A percentile compares a stretch with the other conserved stretches of the same genome.
Evolutionary conservation across 92 coral and sea anemone species (phyloP).

Genomic region (Epizoanthus fatuus): DNA sequence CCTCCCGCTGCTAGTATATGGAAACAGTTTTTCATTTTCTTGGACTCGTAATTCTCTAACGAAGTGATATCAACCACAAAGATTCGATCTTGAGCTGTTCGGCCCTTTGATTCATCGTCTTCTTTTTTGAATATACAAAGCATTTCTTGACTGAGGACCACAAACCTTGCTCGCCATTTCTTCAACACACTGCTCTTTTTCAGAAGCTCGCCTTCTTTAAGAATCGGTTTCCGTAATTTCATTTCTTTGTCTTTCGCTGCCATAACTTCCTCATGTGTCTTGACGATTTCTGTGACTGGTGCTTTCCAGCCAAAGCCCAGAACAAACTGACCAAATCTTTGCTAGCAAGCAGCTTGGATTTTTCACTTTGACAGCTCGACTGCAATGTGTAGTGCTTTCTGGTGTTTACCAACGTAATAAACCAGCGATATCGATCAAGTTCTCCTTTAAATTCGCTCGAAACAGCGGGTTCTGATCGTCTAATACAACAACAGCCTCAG

Average conservation of each 20-base stretch:
- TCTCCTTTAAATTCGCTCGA: too few relatives aligned
- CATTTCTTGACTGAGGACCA: constrained; percentile 87
- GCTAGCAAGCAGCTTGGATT: not conserved
- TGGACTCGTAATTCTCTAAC: constrained; percentile 85
- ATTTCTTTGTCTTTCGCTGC: constrained; percentile 28
- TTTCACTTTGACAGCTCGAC: not conserved
- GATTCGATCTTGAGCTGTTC: constrained; percentile 92
- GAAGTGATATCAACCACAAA: constrained; percentile 89
- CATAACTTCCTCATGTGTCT: constrained; percentile 1
- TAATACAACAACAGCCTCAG: not conserved
- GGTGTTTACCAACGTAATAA: not conserved
- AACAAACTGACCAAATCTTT: not conserved
- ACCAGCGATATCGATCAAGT: not conserved
- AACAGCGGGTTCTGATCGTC: not conserved
- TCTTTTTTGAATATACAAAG: constrained; percentile 95
- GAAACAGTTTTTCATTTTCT: constrained; percentile 92
- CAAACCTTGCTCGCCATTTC: constrained; percentile 95
- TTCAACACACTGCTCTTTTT: constrained; percentile 87
- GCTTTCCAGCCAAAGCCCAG: too few relatives aligned
- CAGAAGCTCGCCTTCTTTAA: constrained; percentile 85
- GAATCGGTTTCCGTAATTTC: constrained; percentile 62
- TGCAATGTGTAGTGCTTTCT: not conserved
- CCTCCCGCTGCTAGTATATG: constrained; percentile 84
- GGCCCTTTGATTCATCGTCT: constrained; percentile 82
- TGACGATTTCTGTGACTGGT: not conserved